Evolutionary conservation across 2,797 vertebrate species (phyloP).

Genomic region (Acrossocheilus fasciatus): DNA sequence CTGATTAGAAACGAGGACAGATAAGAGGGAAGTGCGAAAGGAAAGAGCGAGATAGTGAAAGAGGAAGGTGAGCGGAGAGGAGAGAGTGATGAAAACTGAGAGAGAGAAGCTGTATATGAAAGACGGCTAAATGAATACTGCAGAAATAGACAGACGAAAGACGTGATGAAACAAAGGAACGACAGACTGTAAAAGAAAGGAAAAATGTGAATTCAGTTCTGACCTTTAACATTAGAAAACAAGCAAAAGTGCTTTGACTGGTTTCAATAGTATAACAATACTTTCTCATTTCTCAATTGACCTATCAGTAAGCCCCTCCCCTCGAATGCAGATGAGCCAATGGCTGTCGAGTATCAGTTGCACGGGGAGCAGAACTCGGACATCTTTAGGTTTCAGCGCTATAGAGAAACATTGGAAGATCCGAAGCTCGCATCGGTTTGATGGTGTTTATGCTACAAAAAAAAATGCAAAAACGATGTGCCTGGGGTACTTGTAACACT

Average conservation of each 20-base stretch:
- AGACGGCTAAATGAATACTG: neutral
- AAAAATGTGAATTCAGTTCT: neutral
- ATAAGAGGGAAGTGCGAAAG: slow-evolving; percentile 64
- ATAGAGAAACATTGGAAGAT: no score
- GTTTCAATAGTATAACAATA: neutral
- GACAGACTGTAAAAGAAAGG: slow-evolving; percentile 23
- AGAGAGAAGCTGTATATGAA: neutral
- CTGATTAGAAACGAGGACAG: slow-evolving; percentile 75
- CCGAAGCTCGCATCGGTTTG: no score
- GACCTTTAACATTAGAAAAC: neutral
- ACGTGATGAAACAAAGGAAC: slow-evolving; percentile 12
- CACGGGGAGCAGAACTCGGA: no score
- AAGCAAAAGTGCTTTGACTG: neutral
- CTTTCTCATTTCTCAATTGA: neutral
- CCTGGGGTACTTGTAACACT: no score
- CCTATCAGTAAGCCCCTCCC: no score
- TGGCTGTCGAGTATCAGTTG: no score
- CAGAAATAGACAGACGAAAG: neutral
- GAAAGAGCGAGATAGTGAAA: slow-evolving; percentile 49
- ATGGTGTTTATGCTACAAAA: no score
- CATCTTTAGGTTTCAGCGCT: no score
- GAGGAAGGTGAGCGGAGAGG: slow-evolving; percentile 12
- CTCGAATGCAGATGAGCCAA: no score
- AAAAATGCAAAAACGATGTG: no score
- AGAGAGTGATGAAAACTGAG: neutral